Evolutionary conservation across 2,888 invertebrate genomes (phyloP), one percentile per base, ranked within the genome.

Genomic region (Sericinus montela): DNA sequence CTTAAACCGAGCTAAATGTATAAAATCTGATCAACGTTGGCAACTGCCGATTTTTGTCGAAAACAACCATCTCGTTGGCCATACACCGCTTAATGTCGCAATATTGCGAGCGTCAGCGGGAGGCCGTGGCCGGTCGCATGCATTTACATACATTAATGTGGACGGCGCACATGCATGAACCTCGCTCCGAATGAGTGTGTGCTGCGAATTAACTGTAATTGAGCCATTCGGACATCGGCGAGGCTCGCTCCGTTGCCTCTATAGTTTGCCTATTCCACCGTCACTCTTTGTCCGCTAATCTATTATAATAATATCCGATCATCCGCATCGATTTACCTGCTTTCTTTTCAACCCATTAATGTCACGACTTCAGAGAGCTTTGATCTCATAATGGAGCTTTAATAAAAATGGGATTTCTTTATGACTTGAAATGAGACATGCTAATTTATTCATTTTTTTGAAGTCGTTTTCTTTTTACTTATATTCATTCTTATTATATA

Each of bases 111-210:
- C 81, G 80, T 71, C 75, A 78, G 74, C 75, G 68, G 77, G 68
- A 71, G 66, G 77, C 74, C 73, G 81, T 77, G 82, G 78, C 80
- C 79, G 75, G 81, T 80, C 80, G 85, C 82, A 80, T 85, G 83
- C 85, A 88, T 87, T 88, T 87, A 83, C 88, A 88, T 87, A 86
- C 83, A 86, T 87, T 87, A 87, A 80, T 80, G 77, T 71, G 77
- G 72, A 81, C 79, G 75, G 72, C 74, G 79, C 78, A 79, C 83
- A 83, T 83, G 84, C 80, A 83, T 80, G 78, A 79, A 73, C 72
- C 73, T 72, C 69, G 67, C 74, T 72, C 72, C 72, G 73, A 79
- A 83, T 87, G 77, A 86, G 85, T 87, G 87, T 87, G 80, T 78
- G 78, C 72, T 82, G 76, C 80, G 85, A 85, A 86, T 88, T 86